These are phyloP conservation scores for Eulacestoma nigropectus DNA, from an alignment of 2,113 vertebrate genomes.

Conservation along the genomic window DNA sequence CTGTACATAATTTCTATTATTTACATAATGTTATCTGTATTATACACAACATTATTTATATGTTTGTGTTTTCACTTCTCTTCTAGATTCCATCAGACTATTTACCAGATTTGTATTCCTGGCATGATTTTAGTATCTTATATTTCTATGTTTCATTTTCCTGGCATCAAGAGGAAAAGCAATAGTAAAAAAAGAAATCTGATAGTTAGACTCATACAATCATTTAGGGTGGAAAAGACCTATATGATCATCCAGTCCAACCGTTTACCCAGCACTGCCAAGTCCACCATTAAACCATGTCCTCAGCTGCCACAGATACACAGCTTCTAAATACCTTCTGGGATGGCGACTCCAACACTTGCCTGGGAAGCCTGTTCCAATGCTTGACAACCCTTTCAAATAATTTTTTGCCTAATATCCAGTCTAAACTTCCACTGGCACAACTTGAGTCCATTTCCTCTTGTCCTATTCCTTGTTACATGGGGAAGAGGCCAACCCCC, in stretches of 20 bases:
- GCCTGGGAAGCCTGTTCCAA: not conserved
- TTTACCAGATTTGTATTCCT: not conserved
- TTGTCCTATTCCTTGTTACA: not conserved
- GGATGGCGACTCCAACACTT: not conserved
- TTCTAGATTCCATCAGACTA: not conserved
- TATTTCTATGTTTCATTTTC: not conserved
- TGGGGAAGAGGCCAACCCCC: fast-evolving
- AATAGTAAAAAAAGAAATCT: not conserved
- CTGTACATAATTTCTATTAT: not conserved
- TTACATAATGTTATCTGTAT: not conserved
- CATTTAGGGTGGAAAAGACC: not conserved
- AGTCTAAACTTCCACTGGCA: not conserved
- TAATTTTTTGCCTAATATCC: not conserved
- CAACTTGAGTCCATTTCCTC: not conserved
- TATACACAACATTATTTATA: not conserved
- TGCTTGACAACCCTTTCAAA: fast-evolving
- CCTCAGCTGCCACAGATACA: not conserved
- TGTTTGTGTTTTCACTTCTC: not conserved
- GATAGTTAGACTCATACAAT: not conserved
- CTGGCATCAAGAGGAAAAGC: not conserved
- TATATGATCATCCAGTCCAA: not conserved
- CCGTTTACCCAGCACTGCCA: not conserved
- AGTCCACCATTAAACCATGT: not conserved
- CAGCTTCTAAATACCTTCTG: not conserved
- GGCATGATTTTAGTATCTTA: not conserved